Percentiles rank a stretch among this genome's conserved stretches.
phyloP scores from a whole-genome alignment of 2,888 invertebrate genomes.

The Eupithecia centaureata region DNA sequence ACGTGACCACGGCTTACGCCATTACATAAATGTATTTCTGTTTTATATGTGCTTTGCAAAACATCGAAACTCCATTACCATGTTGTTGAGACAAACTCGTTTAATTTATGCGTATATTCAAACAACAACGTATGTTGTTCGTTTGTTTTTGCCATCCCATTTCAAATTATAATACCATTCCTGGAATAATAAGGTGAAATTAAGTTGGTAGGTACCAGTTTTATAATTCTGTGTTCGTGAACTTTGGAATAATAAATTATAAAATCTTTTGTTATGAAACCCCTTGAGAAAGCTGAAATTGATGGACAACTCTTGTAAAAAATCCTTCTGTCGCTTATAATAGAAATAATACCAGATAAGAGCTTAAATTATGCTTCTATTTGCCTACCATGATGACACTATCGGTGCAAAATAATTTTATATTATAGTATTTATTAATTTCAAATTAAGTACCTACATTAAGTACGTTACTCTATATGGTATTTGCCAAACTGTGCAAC shows the following conservation, averaged over 20 bases:
- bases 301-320: background rate
- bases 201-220: background rate
- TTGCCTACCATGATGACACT: too few species aligned
- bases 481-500: too few species aligned
- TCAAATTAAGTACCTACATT: too few species aligned
- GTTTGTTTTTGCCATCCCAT: conserved; percentile 30
- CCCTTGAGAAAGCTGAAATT: background rate
- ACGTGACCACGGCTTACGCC: background rate
- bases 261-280: background rate
- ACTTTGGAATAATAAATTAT: background rate
- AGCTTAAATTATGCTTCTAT: too few species aligned
- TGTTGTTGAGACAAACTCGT: conserved; percentile 43
- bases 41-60: conserved; percentile 28
- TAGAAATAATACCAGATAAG: too few species aligned
- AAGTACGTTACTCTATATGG: too few species aligned
- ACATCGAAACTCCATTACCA: conserved; percentile 43
- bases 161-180: conserved; percentile 18
- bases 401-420: too few species aligned
- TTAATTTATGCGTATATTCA: conserved; percentile 40
- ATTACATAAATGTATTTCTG: conserved; percentile 2
- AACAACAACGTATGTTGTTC: conserved; percentile 38
- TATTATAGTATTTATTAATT: too few species aligned
- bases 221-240: background rate
- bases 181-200: conserved; percentile 6
- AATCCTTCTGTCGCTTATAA: background rate